Base-by-base conservation (phyloP, 2,888 invertebrate species). In the Meganola albula region DNA sequence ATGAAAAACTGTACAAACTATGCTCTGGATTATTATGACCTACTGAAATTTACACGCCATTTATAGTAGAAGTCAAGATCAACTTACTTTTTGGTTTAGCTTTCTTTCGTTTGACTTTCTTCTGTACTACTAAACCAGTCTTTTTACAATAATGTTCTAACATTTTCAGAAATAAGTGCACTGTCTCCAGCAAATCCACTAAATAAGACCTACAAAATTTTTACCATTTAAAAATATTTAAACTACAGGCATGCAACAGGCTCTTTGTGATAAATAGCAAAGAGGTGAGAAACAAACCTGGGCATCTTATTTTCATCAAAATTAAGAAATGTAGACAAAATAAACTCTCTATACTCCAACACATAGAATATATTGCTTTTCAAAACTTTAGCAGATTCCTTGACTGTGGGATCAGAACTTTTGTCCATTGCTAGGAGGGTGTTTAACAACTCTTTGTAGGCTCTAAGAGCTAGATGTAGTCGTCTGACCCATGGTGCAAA, bases 301-400 rank as follows among this genome's bases (percentile, higher is more conserved):
- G 97, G 93, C 90, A 96, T 93, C 84, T 94, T 93, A 52, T 90
- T 80, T 63, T 96, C 93, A 65, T 97, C 93, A 78, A 92, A 99
- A 58, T 90, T 91, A 48, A 93, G 87, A 58, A 98, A 80, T 48
- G 96, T 90, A 29, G 90, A 89, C 34, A 96, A 82, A 60, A 96
- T 90, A 50, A 96, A 91, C 76, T 99, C 98, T 44, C 98, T 89
- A 74, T 98, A 98, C 76, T 99, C 98, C 54, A 94, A 87, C 25
- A 97, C 93, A 78, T 98, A 98, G 78, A 98, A 96, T 47, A 96
- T 90, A 73, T 95, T 95, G 74, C 94, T 93, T 76, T 97, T 93
- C 49, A 98, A 91, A 56, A 96, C 93, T 79, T 91, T 92, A 22
- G 96, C 92, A 9, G 95, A 93, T 32, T 93, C 92, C 48, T 89